phyloP scores from a whole-genome alignment of 2,888 invertebrate genomes.

The Tetramorium bicarinatum region DNA sequence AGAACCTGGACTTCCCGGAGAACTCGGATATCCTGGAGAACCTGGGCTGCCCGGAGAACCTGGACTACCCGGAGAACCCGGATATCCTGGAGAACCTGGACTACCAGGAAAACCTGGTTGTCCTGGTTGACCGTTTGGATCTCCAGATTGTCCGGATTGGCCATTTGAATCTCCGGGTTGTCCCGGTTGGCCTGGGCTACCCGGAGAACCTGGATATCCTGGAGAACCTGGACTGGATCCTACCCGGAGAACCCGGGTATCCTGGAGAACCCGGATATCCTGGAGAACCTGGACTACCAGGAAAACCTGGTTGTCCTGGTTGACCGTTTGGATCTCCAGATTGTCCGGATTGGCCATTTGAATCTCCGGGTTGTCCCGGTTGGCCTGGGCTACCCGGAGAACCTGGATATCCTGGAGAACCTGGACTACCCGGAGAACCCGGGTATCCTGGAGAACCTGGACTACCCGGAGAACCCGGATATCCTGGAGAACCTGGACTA shows the following conservation, averaged over 20 bases:
- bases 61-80: constrained; percentile 64
- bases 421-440: constrained; percentile 60
- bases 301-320: constrained; percentile 41
- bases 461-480: too few relatives aligned
- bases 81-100: not conserved
- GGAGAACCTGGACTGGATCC: constrained; percentile 54
- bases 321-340: too few relatives aligned
- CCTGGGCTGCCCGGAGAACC: constrained; percentile 56
- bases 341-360: constrained; percentile 52
- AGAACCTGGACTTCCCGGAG: constrained; percentile 53
- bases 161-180: constrained; percentile 63
- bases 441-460: constrained; percentile 16
- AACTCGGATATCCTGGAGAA: constrained; percentile 52
- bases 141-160: constrained; percentile 45
- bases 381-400: constrained; percentile 57
- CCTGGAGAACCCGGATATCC: constrained; percentile 63
- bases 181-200: constrained; percentile 56
- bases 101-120: constrained; percentile 51
- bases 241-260: constrained; percentile 55
- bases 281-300: not conserved
- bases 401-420: constrained; percentile 63
- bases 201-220: constrained; percentile 46
- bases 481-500: not conserved
- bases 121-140: not conserved
- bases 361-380: constrained; percentile 60